Conservation (phyloP, 2,888 invertebrate genomes). For the Campoletis raptor region DNA sequence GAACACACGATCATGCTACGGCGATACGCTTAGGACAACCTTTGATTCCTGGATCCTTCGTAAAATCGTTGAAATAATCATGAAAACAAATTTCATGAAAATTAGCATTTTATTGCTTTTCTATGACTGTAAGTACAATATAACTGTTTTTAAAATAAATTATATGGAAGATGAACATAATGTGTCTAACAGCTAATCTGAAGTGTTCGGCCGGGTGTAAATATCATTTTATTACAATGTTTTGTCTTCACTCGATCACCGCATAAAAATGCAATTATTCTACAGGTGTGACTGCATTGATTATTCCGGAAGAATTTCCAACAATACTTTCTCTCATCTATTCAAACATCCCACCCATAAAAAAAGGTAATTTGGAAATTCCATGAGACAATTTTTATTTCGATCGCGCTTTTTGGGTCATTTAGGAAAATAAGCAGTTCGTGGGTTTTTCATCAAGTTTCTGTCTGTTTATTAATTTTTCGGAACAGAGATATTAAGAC, state of each 20-base stretch:
- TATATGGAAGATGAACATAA: neutral
- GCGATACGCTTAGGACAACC: conserved; percentile 5
- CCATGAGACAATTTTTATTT: neutral
- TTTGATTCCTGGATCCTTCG: neutral
- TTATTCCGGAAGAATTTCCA: conserved; percentile 93
- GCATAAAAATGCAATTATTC: conserved; percentile 72
- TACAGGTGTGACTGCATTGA: conserved; percentile 87
- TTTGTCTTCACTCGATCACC: neutral
- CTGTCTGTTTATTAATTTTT: conserved; percentile 16
- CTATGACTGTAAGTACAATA: conserved; percentile 74
- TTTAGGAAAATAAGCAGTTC: neutral
- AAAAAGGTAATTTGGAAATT: conserved; percentile 88
- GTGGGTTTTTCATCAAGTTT: neutral
- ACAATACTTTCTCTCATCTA: conserved; percentile 92
- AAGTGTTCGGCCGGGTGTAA: neutral
- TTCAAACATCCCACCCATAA: conserved; percentile 93
- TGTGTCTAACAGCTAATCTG: neutral
- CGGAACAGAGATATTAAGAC: neutral
- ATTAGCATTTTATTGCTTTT: conserved; percentile 76
- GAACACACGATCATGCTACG: conserved; percentile 48
- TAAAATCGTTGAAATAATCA: conserved; percentile 61
- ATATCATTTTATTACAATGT: neutral
- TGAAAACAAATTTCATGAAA: conserved; percentile 72
- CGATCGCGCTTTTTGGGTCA: neutral
- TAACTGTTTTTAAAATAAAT: neutral